These are phyloP conservation scores for Pionites leucogaster DNA, from an alignment of 2,113 vertebrate species.

Conservation along the genomic window DNA sequence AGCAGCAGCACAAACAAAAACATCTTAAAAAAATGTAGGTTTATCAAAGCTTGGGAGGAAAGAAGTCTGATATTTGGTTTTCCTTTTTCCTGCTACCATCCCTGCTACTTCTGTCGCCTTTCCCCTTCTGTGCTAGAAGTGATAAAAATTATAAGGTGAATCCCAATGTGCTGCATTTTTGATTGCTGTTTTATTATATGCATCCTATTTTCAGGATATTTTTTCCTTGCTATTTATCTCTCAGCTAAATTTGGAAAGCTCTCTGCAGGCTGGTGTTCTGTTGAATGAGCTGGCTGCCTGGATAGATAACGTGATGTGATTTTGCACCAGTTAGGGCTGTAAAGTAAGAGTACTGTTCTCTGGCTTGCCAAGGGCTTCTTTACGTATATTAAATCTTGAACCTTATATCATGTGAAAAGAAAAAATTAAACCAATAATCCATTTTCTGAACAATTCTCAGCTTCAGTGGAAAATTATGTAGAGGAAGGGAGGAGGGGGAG, in stretches of 20 bases:
- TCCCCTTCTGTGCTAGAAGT: not conserved
- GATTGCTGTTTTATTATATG: not conserved
- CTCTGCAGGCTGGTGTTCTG: constrained; percentile 27
- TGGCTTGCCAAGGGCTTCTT: not conserved
- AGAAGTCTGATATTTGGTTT: not conserved
- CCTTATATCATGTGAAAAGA: not conserved
- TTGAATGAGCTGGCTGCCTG: constrained; percentile 15
- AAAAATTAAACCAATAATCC: not conserved
- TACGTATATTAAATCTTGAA: not conserved
- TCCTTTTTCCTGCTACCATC: not conserved
- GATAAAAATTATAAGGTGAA: not conserved
- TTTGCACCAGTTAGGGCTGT: not conserved
- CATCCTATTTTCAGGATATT: constrained; percentile 1
- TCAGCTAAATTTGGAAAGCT: constrained; percentile 56
- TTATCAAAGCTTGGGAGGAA: not conserved
- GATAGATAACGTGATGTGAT: not conserved
- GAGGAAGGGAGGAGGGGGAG: not conserved
- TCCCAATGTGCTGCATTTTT: not conserved
- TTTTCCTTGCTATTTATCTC: constrained; percentile 42
- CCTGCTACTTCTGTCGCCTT: not conserved
- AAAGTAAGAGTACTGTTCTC: not conserved
- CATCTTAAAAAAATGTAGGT: not conserved
- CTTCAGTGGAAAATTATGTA: not conserved
- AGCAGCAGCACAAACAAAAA: not conserved
- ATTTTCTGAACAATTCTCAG: not conserved